These are phyloP conservation scores for Polydesmus complanatus DNA, from an alignment of 2,888 invertebrate species.

Conservation along the genomic window DNA sequence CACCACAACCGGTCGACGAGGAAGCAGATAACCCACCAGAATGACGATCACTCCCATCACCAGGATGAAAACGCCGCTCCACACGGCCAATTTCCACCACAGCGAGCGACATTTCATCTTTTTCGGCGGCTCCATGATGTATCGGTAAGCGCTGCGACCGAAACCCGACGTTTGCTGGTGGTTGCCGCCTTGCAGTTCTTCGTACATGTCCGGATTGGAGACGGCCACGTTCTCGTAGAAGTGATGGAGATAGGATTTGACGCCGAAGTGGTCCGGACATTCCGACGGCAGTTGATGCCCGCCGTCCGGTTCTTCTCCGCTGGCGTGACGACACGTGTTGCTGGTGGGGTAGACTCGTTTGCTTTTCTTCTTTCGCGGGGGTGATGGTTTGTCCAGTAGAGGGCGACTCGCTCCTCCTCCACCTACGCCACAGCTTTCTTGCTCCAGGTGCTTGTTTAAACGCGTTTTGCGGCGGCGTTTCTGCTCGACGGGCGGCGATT, in stretches of 20 bases:
- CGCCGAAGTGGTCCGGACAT: constrained; percentile 35
- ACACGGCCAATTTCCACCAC: constrained; percentile 35
- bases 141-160: constrained; percentile 31
- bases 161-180: background rate
- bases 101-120: constrained; percentile 25
- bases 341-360: background rate
- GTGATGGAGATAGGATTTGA: constrained; percentile 38
- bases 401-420: background rate
- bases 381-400: background rate
- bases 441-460: background rate
- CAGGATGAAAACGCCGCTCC: constrained; percentile 36
- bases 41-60: constrained; percentile 36
- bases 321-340: background rate
- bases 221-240: constrained; percentile 33
- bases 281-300: background rate
- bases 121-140: constrained; percentile 30
- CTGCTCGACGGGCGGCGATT: background rate
- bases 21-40: constrained; percentile 37
- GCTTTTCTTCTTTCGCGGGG: background rate
- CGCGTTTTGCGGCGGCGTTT: background rate
- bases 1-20: constrained; percentile 31
- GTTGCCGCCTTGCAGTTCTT: constrained; percentile 19
- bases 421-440: too few species aligned
- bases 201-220: constrained; percentile 21
- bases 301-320: constrained; percentile 23